These are phyloP conservation scores for Apeltes quadracus DNA, from an alignment of 2,113 vertebrate genomes.

Conservation along the genomic window DNA sequence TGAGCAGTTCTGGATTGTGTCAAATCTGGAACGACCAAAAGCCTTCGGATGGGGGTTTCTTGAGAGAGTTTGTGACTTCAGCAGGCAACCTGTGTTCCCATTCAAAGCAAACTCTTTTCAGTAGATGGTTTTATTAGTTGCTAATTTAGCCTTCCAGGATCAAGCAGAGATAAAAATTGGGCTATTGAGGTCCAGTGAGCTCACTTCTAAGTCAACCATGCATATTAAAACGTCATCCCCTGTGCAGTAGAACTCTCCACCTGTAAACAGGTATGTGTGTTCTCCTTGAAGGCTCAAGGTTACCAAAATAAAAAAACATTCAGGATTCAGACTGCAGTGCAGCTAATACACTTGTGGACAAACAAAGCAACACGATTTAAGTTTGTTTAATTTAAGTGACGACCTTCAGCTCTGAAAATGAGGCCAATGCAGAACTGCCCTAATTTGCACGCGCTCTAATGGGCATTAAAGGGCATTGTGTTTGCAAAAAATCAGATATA, in stretches of 20 bases:
- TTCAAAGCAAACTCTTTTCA: background rate
- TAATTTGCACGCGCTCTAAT: background rate
- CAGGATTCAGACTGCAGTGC: background rate
- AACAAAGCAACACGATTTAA: background rate
- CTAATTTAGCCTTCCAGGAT: background rate
- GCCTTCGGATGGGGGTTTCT: background rate
- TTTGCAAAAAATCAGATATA: background rate
- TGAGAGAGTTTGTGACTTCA: background rate
- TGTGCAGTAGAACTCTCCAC: background rate
- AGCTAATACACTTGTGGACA: background rate
- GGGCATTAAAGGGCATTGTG: background rate
- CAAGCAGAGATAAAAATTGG: background rate
- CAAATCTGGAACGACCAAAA: too few relatives aligned
- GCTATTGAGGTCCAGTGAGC: background rate
- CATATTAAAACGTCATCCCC: background rate
- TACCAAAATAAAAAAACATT: background rate
- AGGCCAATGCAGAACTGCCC: background rate
- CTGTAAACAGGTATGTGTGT: background rate
- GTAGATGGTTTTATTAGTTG: too few relatives aligned
- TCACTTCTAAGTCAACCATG: background rate
- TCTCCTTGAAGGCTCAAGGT: background rate
- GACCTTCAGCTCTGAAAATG: background rate
- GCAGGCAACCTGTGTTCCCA: background rate
- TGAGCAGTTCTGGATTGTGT: background rate
- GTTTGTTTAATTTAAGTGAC: too few relatives aligned